Evolutionary conservation across 2,888 invertebrate species (phyloP).

Genomic region (Nomada fucata): DNA sequence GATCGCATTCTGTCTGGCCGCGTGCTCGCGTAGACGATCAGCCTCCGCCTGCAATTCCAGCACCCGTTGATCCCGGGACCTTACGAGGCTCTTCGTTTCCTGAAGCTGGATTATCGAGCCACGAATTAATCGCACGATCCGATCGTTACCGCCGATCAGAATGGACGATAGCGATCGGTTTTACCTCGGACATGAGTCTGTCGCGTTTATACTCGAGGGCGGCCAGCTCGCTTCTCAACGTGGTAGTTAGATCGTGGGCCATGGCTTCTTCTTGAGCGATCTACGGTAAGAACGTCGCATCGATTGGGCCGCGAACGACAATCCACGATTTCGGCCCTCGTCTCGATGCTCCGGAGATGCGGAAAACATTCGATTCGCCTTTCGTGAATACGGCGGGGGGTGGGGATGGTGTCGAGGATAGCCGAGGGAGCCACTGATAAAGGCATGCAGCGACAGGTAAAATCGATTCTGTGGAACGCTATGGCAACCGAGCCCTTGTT

Average conservation of each 20-base stretch:
- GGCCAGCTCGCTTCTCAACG: slow-evolving; percentile 92
- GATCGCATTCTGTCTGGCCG: slow-evolving; percentile 92
- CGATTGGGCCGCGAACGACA: background rate
- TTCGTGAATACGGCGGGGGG: background rate
- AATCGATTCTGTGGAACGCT: slow-evolving; percentile 78
- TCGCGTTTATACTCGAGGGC: slow-evolving; percentile 94
- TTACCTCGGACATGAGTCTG: slow-evolving; percentile 90
- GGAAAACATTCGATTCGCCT: background rate
- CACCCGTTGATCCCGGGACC: slow-evolving; percentile 89
- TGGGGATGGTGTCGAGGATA: background rate
- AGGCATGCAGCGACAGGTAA: slow-evolving; percentile 63
- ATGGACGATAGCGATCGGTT: slow-evolving; percentile 62
- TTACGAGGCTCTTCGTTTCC: slow-evolving; percentile 89
- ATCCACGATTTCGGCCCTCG: background rate
- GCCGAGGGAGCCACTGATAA: slow-evolving; percentile 23
- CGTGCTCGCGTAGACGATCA: slow-evolving; percentile 91
- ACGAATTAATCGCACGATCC: slow-evolving; percentile 18
- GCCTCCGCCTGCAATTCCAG: slow-evolving; percentile 92
- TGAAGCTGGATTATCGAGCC: slow-evolving; percentile 85
- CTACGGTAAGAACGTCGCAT: slow-evolving; percentile 62
- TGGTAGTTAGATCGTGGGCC: slow-evolving; percentile 89
- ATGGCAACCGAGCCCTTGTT: slow-evolving; percentile 77
- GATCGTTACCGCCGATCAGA: background rate
- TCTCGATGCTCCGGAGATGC: background rate
- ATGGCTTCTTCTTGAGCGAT: slow-evolving; percentile 82